These are phyloP conservation scores for Ahaetulla prasina DNA, from an alignment of 2,113 vertebrate genomes.

Conservation along the genomic window DNA sequence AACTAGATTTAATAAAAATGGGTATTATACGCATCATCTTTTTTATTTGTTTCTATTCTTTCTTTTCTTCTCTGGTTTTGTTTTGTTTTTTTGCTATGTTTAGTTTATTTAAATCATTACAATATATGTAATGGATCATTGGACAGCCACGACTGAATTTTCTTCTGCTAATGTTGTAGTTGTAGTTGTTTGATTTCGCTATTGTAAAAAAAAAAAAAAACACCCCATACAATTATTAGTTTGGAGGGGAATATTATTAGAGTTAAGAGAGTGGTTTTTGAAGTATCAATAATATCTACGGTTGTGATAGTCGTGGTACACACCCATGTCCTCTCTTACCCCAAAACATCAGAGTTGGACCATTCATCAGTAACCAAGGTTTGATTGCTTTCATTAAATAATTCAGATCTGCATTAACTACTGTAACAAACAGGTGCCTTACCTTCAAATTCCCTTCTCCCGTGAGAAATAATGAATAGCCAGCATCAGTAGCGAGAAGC, in stretches of 20 bases:
- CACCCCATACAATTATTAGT: not conserved
- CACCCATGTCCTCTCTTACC: not conserved
- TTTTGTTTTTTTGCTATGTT: not conserved
- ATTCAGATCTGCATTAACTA: not conserved
- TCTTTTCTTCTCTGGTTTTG: no score
- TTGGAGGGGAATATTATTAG: not conserved
- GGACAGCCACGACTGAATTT: not conserved
- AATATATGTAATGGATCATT: not conserved
- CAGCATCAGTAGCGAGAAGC: slow-evolving; percentile 92
- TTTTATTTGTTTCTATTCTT: not conserved
- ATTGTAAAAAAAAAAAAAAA: not conserved
- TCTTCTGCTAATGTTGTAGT: not conserved
- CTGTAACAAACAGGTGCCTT: slow-evolving; percentile 50
- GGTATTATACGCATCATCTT: not conserved
- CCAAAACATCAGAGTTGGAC: not conserved
- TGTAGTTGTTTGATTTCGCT: not conserved
- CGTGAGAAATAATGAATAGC: slow-evolving; percentile 91
- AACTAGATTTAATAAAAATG: not conserved
- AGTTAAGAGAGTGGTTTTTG: not conserved
- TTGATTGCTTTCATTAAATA: not conserved
- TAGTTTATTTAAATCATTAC: not conserved
- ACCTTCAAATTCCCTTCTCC: slow-evolving; percentile 94
- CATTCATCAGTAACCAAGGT: not conserved
- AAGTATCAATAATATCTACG: not conserved
- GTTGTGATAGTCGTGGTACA: not conserved